phyloP scores from a whole-genome alignment of 2,797 vertebrate species.

The Gallinago stenura region DNA sequence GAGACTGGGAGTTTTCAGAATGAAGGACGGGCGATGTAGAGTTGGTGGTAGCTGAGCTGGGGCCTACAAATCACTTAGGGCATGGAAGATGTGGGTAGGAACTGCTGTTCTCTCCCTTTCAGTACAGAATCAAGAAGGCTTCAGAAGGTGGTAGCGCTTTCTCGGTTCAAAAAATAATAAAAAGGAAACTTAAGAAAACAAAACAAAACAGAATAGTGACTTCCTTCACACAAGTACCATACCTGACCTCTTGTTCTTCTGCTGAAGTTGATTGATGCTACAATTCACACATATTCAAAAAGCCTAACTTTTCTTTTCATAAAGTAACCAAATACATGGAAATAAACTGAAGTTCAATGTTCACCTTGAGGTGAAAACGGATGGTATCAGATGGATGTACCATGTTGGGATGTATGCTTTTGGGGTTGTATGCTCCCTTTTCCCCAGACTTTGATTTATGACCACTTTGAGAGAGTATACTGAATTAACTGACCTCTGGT shows the following conservation, averaged over 20 bases:
- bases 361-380: neutral
- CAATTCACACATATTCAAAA: neutral
- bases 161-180: neutral
- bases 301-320: neutral
- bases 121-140: neutral
- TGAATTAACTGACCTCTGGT: accelerated
- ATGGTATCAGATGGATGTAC: neutral
- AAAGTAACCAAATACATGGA: neutral
- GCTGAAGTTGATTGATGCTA: neutral
- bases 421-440: neutral
- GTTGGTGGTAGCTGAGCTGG: neutral
- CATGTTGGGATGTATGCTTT: neutral
- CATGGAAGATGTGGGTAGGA: neutral
- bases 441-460: neutral
- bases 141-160: neutral
- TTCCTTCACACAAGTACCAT: neutral
- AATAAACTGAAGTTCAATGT: neutral
- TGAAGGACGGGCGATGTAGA: accelerated
- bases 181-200: accelerated
- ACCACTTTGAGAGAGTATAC: neutral
- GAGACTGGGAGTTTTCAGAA: neutral
- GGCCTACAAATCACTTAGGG: no score
- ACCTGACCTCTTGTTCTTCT: neutral
- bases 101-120: neutral
- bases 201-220: neutral